Conservation (phyloP, 2,888 invertebrate genomes). For the Ligdia adustata region DNA sequence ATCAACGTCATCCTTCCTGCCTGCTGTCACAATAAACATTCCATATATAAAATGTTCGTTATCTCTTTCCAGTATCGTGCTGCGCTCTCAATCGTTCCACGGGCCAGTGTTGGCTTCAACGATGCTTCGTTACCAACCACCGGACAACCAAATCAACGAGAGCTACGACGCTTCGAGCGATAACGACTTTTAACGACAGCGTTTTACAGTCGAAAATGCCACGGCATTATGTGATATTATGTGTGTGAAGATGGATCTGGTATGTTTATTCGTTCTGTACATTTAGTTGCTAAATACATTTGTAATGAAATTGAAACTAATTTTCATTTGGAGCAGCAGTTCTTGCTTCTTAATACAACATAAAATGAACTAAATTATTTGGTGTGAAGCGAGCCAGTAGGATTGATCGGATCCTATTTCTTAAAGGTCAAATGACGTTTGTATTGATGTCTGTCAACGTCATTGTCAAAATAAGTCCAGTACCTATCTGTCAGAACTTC, state of each 20-base stretch:
- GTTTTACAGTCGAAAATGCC: constrained; percentile 42
- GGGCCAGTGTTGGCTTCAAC: constrained; percentile 76
- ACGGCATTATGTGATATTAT: constrained; percentile 56
- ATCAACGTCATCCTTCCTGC: constrained; percentile 6
- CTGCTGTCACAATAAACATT: neutral
- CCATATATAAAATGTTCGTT: constrained; percentile 10
- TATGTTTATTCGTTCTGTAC: constrained; percentile 18
- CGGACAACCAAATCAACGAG: constrained; percentile 61
- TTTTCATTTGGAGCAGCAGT: no score
- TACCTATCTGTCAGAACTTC: no score
- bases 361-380: no score
- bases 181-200: constrained; percentile 74
- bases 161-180: constrained; percentile 79
- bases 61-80: constrained; percentile 73
- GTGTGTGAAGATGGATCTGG: constrained; percentile 28
- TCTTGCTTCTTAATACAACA: no score
- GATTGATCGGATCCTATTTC: no score
- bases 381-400: no score
- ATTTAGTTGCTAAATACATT: no score
- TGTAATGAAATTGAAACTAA: no score
- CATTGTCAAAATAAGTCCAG: no score
- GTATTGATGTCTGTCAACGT: no score
- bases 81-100: constrained; percentile 86
- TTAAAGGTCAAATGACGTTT: no score
- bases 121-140: constrained; percentile 59